Evolutionary conservation across 2,113 vertebrate genomes (phyloP).

Genomic region (Tamias sibiricus): DNA sequence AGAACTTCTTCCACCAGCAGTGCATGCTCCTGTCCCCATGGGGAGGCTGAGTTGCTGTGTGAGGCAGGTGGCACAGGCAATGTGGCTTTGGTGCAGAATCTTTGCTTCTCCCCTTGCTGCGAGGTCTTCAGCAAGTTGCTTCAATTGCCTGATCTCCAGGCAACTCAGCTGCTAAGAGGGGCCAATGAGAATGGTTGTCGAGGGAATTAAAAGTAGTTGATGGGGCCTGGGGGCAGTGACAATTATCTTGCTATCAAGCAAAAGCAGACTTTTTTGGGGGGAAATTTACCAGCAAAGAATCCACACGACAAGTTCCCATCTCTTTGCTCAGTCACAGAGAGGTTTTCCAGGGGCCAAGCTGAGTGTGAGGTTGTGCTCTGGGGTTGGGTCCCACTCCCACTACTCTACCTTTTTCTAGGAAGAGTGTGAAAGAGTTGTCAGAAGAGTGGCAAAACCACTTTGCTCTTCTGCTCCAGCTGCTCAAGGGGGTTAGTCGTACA

Average conservation of each 20-base stretch:
- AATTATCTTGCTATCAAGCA: background rate
- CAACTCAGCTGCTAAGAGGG: background rate
- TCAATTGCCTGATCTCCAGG: background rate
- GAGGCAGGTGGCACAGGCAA: background rate
- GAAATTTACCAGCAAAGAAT: background rate
- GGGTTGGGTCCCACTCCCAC: accelerated
- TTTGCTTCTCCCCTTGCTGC: background rate
- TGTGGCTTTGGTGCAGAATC: background rate
- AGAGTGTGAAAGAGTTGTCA: background rate
- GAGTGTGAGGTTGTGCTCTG: background rate
- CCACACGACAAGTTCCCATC: background rate
- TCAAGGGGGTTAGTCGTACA: background rate
- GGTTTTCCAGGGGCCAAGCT: background rate
- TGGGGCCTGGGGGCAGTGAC: background rate
- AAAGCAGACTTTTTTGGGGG: background rate
- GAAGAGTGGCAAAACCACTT: background rate
- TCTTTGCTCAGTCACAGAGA: background rate
- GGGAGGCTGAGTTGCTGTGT: background rate
- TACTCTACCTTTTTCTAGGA: background rate
- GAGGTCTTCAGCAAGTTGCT: background rate
- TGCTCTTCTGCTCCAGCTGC: background rate
- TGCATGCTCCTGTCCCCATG: background rate
- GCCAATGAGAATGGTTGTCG: background rate
- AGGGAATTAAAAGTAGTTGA: background rate
- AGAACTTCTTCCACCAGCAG: background rate